Evolutionary conservation across 2,113 vertebrate species (phyloP).

Genomic region (Puntigrus tetrazona): DNA sequence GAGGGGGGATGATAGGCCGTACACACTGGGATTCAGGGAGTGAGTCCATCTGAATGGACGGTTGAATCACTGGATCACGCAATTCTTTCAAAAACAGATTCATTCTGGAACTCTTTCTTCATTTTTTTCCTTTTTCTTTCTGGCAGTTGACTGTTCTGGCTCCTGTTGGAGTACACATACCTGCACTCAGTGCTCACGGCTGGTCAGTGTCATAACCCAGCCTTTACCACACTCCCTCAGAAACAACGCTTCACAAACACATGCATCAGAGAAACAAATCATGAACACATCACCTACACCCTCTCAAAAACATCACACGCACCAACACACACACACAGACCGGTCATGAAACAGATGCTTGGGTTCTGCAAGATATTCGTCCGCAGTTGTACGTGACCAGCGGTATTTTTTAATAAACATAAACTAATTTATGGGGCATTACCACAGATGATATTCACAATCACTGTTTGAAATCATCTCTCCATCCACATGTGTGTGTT

Average conservation of each 20-base stretch:
- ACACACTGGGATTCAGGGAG: too few species aligned
- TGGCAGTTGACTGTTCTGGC: not conserved
- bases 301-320: not conserved
- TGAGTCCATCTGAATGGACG: too few species aligned
- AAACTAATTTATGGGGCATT: not conserved
- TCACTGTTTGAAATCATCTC: not conserved
- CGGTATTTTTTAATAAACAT: not conserved
- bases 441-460: not conserved
- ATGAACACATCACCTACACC: conserved; percentile 6
- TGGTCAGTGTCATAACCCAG: not conserved
- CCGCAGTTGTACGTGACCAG: not conserved
- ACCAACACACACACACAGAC: not conserved
- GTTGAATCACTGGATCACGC: too few species aligned
- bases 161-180: not conserved
- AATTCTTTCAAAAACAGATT: too few species aligned
- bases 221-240: not conserved
- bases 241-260: not conserved
- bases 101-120: too few species aligned
- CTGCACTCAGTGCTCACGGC: not conserved
- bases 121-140: not conserved
- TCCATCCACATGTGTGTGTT: too few species aligned
- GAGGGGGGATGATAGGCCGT: too few species aligned
- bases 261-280: conserved; percentile 25
- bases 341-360: not conserved
- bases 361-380: not conserved